Evolutionary conservation across 2,888 invertebrate genomes (phyloP).

Genomic region (Reticulitermes lucifugus): DNA sequence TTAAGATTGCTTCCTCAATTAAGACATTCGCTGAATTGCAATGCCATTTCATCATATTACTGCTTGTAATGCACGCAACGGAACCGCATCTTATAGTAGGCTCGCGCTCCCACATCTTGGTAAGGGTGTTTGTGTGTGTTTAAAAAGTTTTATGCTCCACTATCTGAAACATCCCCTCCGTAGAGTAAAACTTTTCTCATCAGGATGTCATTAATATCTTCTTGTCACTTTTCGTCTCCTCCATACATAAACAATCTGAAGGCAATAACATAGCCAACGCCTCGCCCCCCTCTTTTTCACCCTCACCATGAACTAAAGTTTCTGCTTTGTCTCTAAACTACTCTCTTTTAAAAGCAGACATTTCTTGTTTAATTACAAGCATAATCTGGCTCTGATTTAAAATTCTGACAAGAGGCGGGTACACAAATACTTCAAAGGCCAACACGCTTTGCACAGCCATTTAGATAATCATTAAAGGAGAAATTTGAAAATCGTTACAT

Average conservation of each 20-base stretch:
- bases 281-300: not conserved
- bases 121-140: not conserved
- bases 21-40: not conserved
- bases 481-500: no score
- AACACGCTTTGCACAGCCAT: no score
- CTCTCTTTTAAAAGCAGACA: not conserved
- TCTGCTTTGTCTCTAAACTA: not conserved
- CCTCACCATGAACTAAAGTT: not conserved
- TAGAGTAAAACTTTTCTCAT: slow-evolving; percentile 52
- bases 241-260: slow-evolving; percentile 37
- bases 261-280: slow-evolving; percentile 26
- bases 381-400: not conserved
- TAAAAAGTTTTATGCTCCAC: slow-evolving; percentile 19
- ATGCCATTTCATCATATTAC: slow-evolving; percentile 1
- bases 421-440: no score
- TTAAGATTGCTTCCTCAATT: slow-evolving; percentile 20
- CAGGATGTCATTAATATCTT: slow-evolving; percentile 49
- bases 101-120: slow-evolving; percentile 4
- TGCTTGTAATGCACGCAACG: slow-evolving; percentile 6
- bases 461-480: no score
- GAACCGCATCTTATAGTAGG: slow-evolving; percentile 37
- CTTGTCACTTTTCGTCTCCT: slow-evolving; percentile 46
- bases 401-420: not conserved
- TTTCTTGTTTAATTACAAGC: not conserved
- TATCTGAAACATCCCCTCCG: slow-evolving; percentile 31